Percentiles rank a stretch among this genome's conserved stretches.
Evolutionary conservation across 2,797 vertebrate genomes (phyloP).

Genomic region (Manis javanica): DNA sequence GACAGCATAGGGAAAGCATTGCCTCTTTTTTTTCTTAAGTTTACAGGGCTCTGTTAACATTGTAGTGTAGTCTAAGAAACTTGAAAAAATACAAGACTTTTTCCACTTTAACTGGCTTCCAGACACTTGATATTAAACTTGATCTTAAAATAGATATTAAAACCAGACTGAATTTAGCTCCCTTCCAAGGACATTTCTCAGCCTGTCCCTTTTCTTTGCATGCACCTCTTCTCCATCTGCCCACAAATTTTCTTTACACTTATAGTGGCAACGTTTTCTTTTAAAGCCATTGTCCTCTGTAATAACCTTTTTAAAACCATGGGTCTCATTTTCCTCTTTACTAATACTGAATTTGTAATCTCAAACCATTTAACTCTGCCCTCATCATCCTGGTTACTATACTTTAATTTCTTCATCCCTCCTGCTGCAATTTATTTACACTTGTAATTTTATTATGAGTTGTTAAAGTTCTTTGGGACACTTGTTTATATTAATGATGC

Average conservation of each 20-base stretch:
- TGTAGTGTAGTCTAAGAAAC: not conserved
- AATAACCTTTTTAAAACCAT: not conserved
- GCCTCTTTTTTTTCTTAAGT: not conserved
- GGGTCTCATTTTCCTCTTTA: not conserved
- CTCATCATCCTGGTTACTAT: not conserved
- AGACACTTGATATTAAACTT: slow-evolving; percentile 35
- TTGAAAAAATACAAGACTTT: not conserved
- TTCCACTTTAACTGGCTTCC: not conserved
- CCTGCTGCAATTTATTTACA: not conserved
- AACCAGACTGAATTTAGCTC: not conserved
- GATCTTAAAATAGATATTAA: slow-evolving; percentile 1
- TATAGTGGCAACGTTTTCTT: not conserved
- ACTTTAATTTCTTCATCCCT: not conserved
- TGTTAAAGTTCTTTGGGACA: not conserved
- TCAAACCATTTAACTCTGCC: not conserved
- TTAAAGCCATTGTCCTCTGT: not conserved
- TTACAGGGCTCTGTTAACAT: not conserved
- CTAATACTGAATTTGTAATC: not conserved
- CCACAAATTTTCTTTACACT: not conserved
- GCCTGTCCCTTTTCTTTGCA: not conserved
- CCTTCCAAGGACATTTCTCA: not conserved
- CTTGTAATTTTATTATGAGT: not conserved
- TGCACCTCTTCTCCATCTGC: not conserved
- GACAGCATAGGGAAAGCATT: not conserved
- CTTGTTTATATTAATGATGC: slow-evolving; percentile 34